Base-by-base conservation (phyloP, 1,140 invertebrate genomes). In the Whitmania pigra region DNA sequence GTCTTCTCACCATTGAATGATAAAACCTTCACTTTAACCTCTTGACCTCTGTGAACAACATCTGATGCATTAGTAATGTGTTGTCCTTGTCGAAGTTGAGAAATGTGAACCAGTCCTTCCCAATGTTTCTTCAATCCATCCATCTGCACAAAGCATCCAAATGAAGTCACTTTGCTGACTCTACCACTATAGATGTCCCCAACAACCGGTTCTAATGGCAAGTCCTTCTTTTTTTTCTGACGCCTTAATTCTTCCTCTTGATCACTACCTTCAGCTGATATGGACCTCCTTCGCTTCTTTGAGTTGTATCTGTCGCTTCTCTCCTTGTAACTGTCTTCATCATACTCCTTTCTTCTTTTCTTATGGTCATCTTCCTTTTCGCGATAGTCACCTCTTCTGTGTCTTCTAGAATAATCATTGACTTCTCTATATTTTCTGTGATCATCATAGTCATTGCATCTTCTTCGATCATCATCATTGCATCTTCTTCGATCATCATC, bases 31-130 rank as follows among this genome's bases (percentile, higher is more conserved):
- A 99, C 93, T 84, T 88, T 92, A 36, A 85, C 83, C 66, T 78
- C 80, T 76, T 93, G 89, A 53, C 94, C 94, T 76, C 91, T 86
- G 17, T 86, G 86, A 0, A 99, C 92, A 29, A 98, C 94, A 84
- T 99, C 96, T 9, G 88, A 88, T 0, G 96, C 94, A 84, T 90
- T 91, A 0, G 90, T 92, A 13, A 99, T 94, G 76, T 94, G 85
- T 0, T 94, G 94, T 82, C 97, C 93, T 63, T 90, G 85, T 53
- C 93, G 80, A 29, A 97, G 82, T 83, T 83, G 57, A 17, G 95
- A 99, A 76, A 99, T 97, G 78, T 99, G 97, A 13, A 97, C 93
- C 0, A 99, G 84, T 2, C 97, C 97, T 82, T 99, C 96, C 87
- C 89, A 92, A 72, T 91, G 86, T 74, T 84, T 84, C 67, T 88